Evolutionary conservation across 2,888 invertebrate species (phyloP), one percentile per base, ranked within the genome.

Genomic region (Oxyscelio sp.): DNA sequence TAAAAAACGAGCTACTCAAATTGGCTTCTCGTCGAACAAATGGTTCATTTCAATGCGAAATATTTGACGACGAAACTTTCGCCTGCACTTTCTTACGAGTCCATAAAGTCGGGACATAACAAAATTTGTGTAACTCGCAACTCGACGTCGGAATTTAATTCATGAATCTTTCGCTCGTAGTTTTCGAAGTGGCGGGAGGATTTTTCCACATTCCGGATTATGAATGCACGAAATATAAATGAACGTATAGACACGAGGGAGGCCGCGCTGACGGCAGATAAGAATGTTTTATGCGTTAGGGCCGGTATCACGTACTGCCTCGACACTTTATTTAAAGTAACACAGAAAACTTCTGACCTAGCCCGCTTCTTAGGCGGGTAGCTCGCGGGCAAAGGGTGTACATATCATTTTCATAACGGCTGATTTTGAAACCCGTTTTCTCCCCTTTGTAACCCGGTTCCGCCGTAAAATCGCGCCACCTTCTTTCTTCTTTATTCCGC

Each of bases 261-360:
- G 63, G 70, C 68, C 63, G 84, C 88, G 89, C 83, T 86, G 87
- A 87, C 87, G 79, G 59, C 68, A 90, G 91, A 92, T 91, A 92
- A 92, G 90, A 79, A 86, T 90, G 86, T 90, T 91, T 91, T 89
- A 90, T 89, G 88, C 88, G 87, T 84, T 73, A 84, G 77, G 78
- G 48, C 68, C 81, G 86, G 86, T 90, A 90, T 91, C 90, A 82
- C 87, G 85, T 85, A 85, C 65, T 80, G 71, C 87, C 73, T 78
- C 66, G 82, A 88, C 87, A 82, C 86, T 88, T 89, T 90, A 90
- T 90, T 89, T 87, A 90, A 91, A 92, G 90, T 90, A 89, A 90
- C 87, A 87, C 87, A 87, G 45, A 85, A 54, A 34, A 40, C 58
- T 50, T 68, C 73, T 63, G 71, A 75, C 88, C 75, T 83, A 74